A percentile compares a stretch with the other conserved stretches of the same genome.
phyloP scores from a whole-genome alignment of 2,888 invertebrate species.

The Atethmia centrago region DNA sequence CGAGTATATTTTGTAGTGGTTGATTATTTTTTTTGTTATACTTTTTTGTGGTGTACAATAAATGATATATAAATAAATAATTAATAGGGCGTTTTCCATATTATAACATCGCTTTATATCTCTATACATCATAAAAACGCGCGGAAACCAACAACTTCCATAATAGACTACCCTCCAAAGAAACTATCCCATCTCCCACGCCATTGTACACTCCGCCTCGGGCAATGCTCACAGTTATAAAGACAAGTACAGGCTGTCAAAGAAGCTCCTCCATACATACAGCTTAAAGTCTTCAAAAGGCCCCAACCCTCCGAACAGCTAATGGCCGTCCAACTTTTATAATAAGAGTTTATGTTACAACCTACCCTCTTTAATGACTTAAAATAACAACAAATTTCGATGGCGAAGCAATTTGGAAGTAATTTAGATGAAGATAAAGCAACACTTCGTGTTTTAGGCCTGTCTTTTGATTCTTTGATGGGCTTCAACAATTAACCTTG shows the following conservation, averaged over 20 bases:
- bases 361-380: conserved; percentile 67
- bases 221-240: conserved; percentile 55
- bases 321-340: conserved; percentile 72
- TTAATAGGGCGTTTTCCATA: background rate
- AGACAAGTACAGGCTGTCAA: conserved; percentile 61
- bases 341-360: conserved; percentile 73
- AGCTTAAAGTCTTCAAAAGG: conserved; percentile 68
- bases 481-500: conserved; percentile 54
- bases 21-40: no score
- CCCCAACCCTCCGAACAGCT: conserved; percentile 54
- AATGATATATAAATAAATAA: background rate
- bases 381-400: conserved; percentile 70
- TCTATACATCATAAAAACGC: conserved; percentile 14
- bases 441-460: conserved; percentile 47
- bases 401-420: conserved; percentile 66
- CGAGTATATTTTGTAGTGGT: no score
- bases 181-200: conserved; percentile 46
- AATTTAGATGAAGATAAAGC: conserved; percentile 64
- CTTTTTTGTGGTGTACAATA: no score
- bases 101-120: background rate
- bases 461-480: conserved; percentile 59
- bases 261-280: conserved; percentile 66
- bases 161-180: conserved; percentile 39
- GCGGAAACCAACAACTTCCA: conserved; percentile 22
- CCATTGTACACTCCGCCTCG: conserved; percentile 49